phyloP scores from a whole-genome alignment of 2,888 invertebrate genomes.

The Drosophila borealis region DNA sequence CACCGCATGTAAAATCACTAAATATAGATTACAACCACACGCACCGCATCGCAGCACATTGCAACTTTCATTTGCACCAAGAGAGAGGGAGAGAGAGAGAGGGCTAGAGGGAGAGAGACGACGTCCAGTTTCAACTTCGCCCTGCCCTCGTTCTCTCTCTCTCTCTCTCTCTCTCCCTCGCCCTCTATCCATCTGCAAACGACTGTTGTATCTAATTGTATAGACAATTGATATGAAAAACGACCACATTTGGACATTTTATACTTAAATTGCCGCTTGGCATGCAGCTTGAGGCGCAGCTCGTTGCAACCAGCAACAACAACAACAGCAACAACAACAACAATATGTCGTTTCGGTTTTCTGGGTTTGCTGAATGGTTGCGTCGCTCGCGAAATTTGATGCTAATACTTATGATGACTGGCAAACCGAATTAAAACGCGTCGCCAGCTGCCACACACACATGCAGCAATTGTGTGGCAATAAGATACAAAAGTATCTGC shows the following conservation, averaged over 20 bases:
- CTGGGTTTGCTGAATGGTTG: slow-evolving; percentile 72
- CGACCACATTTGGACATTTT: slow-evolving; percentile 78
- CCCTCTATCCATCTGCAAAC: slow-evolving; percentile 23
- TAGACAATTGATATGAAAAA: slow-evolving; percentile 73
- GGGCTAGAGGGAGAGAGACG: slow-evolving; percentile 9
- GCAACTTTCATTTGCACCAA: slow-evolving; percentile 73
- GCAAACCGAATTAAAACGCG: slow-evolving; percentile 48
- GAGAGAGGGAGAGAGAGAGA: slow-evolving; percentile 6
- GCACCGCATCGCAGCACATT: slow-evolving; percentile 72
- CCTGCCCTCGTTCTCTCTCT: background rate
- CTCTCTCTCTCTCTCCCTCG: background rate
- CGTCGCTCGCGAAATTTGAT: slow-evolving; percentile 72
- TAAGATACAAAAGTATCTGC: slow-evolving; percentile 53
- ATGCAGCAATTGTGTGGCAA: slow-evolving; percentile 45
- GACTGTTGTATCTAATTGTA: slow-evolving; percentile 70
- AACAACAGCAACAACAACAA: slow-evolving; percentile 14
- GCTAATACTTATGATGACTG: slow-evolving; percentile 44
- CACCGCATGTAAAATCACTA: slow-evolving; percentile 80
- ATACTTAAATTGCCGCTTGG: slow-evolving; percentile 75
- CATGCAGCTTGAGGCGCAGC: slow-evolving; percentile 58
- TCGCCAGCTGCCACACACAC: slow-evolving; percentile 15
- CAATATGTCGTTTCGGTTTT: slow-evolving; percentile 73
- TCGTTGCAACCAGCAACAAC: slow-evolving; percentile 19
- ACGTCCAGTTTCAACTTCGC: slow-evolving; percentile 10
- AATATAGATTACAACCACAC: slow-evolving; percentile 83